Evolutionary conservation across 1,140 invertebrate genomes (phyloP).

Genomic region (Drosophila funebris): DNA sequence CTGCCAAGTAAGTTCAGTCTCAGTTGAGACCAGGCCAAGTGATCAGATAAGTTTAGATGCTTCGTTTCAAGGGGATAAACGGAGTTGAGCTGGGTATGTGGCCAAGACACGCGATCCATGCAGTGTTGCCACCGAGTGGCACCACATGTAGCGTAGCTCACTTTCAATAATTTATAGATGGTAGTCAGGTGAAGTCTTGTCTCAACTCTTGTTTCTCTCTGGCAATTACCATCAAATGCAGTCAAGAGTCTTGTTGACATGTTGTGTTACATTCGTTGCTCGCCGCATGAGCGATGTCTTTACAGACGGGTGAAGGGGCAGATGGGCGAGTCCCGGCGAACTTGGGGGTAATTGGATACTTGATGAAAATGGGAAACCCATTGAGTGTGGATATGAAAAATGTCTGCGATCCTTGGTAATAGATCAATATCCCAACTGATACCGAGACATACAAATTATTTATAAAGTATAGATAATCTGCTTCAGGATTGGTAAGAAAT

Average conservation of each 20-base stretch:
- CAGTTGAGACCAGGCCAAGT: constrained; percentile 1
- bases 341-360: constrained; percentile 76
- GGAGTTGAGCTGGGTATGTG: background rate
- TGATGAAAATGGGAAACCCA: constrained; percentile 64
- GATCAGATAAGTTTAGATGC: constrained; percentile 37
- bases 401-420: constrained; percentile 47
- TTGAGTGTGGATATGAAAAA: constrained; percentile 67
- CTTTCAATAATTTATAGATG: constrained; percentile 79
- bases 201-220: constrained; percentile 42
- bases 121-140: constrained; percentile 39
- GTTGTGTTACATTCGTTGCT: constrained; percentile 28
- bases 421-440: constrained; percentile 45
- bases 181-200: constrained; percentile 76
- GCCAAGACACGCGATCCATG: constrained; percentile 39
- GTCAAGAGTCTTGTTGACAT: constrained; percentile 78
- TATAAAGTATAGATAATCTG: no score
- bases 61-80: background rate
- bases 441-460: background rate
- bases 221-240: constrained; percentile 79
- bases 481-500: no score
- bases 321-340: constrained; percentile 42
- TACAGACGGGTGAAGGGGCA: constrained; percentile 35
- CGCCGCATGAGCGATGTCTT: constrained; percentile 35
- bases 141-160: constrained; percentile 45
- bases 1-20: constrained; percentile 32